Conservation (phyloP, 2,888 invertebrate genomes). For the Archaeoteleia sp. region DNA sequence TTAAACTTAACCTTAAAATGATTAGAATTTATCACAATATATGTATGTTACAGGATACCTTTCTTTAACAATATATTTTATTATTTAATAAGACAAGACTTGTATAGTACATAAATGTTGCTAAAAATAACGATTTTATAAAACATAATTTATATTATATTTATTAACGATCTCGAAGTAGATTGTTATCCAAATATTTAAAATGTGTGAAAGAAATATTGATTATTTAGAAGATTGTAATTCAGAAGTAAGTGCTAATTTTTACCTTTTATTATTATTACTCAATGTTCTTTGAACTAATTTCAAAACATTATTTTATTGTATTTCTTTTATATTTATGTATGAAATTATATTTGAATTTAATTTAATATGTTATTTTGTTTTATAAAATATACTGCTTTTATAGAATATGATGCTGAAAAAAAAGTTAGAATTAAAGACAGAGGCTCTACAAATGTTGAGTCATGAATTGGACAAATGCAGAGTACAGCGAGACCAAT, state of each 20-base stretch:
- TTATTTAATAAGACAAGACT: too few relatives aligned
- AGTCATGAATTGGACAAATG: conserved; percentile 86
- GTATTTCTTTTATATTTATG: not conserved
- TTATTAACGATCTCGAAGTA: too few relatives aligned
- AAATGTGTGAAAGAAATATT: conserved; percentile 20
- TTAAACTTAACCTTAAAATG: too few relatives aligned
- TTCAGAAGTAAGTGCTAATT: conserved; percentile 25
- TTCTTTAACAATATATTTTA: too few relatives aligned
- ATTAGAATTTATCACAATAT: too few relatives aligned
- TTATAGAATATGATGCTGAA: conserved; percentile 58
- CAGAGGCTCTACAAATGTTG: conserved; percentile 87
- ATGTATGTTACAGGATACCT: too few relatives aligned
- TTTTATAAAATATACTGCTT: too few relatives aligned
- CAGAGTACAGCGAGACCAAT: conserved; percentile 86
- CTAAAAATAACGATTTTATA: too few relatives aligned
- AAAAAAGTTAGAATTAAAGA: conserved; percentile 85
- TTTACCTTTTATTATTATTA: not conserved
- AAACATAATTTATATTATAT: too few relatives aligned
- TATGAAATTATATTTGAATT: not conserved
- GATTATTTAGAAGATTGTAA: conserved; percentile 26
- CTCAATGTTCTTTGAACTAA: not conserved
- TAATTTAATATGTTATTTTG: conserved; percentile 2
- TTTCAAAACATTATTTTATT: not conserved
- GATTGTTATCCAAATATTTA: too few relatives aligned
- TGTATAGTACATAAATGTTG: too few relatives aligned